These are phyloP conservation scores for Lasioglossum oenotherae DNA, from an alignment of 2,888 invertebrate species.

Conservation along the genomic window DNA sequence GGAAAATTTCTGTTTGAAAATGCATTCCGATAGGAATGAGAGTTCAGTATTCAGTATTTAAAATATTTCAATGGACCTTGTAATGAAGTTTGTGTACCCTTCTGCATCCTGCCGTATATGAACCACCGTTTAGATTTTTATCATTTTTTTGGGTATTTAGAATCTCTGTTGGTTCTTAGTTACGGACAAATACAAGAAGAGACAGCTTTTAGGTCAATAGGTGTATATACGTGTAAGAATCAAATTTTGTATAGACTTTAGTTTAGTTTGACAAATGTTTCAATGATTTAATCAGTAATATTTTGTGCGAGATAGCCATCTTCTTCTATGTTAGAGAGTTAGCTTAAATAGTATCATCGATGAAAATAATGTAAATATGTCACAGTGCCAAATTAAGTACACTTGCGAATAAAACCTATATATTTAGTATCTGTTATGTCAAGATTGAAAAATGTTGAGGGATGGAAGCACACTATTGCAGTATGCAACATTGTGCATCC, in stretches of 20 bases:
- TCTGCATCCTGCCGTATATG: neutral
- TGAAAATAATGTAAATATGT: neutral
- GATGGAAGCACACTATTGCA: slow-evolving; percentile 1
- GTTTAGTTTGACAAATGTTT: neutral
- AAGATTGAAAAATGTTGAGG: neutral
- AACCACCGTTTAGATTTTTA: slow-evolving; percentile 9
- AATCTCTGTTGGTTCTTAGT: slow-evolving; percentile 48
- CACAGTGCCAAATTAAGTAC: slow-evolving; percentile 23
- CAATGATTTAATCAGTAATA: neutral
- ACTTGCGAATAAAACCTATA: slow-evolving; percentile 5
- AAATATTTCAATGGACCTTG: slow-evolving; percentile 1
- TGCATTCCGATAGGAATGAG: slow-evolving; percentile 15
- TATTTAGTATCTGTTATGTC: slow-evolving; percentile 19
- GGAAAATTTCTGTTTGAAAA: neutral
- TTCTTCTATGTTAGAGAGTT: neutral
- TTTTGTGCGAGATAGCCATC: neutral
- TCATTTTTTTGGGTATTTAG: neutral
- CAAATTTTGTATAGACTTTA: neutral
- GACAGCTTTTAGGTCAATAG: neutral
- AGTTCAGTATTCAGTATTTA: slow-evolving; percentile 33
- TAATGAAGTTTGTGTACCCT: slow-evolving; percentile 1
- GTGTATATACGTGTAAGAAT: slow-evolving; percentile 27
- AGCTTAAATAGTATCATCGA: neutral
- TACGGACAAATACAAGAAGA: slow-evolving; percentile 6
- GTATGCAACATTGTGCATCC: slow-evolving; percentile 1